phyloP scores from a whole-genome alignment of 2,113 vertebrate species.

The Catharus minimus region DNA sequence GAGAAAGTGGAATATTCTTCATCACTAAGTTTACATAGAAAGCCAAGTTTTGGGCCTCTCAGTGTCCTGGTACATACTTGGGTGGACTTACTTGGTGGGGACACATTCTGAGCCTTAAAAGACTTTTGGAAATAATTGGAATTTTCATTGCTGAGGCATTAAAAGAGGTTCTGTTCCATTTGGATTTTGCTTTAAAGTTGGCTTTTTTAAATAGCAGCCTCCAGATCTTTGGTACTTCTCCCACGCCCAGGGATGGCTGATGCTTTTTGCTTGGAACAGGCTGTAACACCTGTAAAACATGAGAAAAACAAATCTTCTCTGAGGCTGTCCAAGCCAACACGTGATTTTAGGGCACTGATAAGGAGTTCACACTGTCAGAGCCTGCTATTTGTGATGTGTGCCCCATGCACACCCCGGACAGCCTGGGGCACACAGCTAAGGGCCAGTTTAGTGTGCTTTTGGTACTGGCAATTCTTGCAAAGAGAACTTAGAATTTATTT shows the following conservation, averaged over 20 bases:
- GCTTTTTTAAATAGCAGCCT: not conserved
- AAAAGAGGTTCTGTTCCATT: not conserved
- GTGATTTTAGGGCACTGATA: not conserved
- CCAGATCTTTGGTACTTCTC: not conserved
- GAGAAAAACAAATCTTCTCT: not conserved
- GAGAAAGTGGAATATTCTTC: not conserved
- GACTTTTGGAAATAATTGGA: not conserved
- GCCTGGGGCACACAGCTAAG: not conserved
- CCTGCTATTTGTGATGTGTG: rapidly evolving
- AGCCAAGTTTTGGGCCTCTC: not conserved
- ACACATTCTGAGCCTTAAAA: not conserved
- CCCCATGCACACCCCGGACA: no score
- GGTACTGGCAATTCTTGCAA: not conserved
- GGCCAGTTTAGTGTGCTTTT: not conserved
- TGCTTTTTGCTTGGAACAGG: not conserved
- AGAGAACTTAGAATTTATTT: not conserved
- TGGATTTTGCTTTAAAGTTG: not conserved
- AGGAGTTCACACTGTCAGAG: not conserved
- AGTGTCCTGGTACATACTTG: not conserved
- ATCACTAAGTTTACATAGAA: not conserved
- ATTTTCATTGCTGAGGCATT: not conserved
- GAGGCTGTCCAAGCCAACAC: not conserved
- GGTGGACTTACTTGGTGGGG: not conserved
- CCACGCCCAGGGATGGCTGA: rapidly evolving
- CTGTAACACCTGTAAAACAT: not conserved